Conservation (phyloP, 2,797 vertebrate genomes). For the Oreochromis mossambicus region DNA sequence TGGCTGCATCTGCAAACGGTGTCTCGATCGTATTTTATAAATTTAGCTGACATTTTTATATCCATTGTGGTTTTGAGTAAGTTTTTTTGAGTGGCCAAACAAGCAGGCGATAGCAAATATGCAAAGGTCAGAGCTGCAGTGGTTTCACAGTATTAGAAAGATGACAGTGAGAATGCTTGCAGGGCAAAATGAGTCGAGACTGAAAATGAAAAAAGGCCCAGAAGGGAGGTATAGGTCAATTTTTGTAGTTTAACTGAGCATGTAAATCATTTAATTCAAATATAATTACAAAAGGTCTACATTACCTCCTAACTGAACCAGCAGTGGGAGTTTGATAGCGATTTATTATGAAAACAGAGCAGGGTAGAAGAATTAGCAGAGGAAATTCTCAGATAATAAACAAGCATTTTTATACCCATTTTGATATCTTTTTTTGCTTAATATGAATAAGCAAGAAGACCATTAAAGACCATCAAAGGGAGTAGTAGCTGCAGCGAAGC, state of each 20-base stretch:
- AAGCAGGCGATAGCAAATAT: neutral
- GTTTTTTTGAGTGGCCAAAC: neutral
- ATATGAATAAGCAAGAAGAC: neutral
- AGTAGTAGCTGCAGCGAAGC: neutral
- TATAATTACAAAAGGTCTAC: neutral
- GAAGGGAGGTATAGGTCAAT: neutral
- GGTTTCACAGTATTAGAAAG: neutral
- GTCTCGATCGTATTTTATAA: conserved; percentile 8
- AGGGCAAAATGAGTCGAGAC: neutral
- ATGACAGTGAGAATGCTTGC: neutral
- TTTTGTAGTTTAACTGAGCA: neutral
- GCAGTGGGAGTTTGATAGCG: neutral
- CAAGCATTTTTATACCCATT: neutral
- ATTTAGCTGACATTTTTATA: conserved; percentile 13
- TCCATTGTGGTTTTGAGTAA: neutral
- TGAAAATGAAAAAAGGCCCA: neutral
- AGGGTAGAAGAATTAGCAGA: neutral
- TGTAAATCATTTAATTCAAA: neutral
- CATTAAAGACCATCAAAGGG: neutral
- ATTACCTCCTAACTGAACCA: neutral
- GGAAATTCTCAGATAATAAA: neutral
- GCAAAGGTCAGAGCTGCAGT: conserved; percentile 48
- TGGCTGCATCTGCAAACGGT: conserved; percentile 14
- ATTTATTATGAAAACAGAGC: neutral
- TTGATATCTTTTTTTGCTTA: neutral